Evolutionary conservation across 2,888 invertebrate species (phyloP), one percentile per base, ranked within the genome.

Genomic region (Patella caerulea): DNA sequence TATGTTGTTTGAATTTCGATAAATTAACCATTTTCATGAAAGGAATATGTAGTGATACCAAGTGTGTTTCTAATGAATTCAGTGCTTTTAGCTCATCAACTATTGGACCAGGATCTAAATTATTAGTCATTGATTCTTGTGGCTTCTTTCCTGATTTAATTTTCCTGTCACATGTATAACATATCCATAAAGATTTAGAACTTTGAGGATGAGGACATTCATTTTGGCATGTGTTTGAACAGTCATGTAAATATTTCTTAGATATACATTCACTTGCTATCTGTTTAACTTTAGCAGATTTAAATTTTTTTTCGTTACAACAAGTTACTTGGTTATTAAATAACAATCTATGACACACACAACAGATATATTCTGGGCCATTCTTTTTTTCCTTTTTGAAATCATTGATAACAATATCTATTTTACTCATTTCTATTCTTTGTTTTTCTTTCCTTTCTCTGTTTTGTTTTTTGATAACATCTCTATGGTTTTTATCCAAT

Each of bases 11-110:
- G 34, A 56, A 56, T 56, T 56, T 56, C 3, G 56, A 56, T 17
- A 56, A n/a, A 56, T 56, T 56, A 56, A 56, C n/a, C 34, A 71
- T 12, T 24, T 71, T 71, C 34, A 71, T 24, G 34, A 71, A 71
- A 9, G 34, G 24, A 11, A 71, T 71, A 34, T 71, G n/a, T n/a
- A 24, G n/a, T 11, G 71, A 17, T 71, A 71, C 29, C 71, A 71
- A 71, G 29, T 71, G 71, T 1, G n/a, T 29, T 71, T 71, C 71
- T n/a, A 71, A 15, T 15, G 7, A 17, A 52, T 71, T 71, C 9
- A 71, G 71, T 24, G 24, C 9, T 15, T 24, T 52, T 45, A 71
- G 19, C 29, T 71, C 71, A 45, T n/a, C 34, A 7, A 34, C 24
- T 45, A 71, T 71, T 71, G 29, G 34, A 45, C 15, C 9, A 29